Evolutionary conservation across 1,140 invertebrate species (phyloP).

Genomic region (Zaprionus capensis): DNA sequence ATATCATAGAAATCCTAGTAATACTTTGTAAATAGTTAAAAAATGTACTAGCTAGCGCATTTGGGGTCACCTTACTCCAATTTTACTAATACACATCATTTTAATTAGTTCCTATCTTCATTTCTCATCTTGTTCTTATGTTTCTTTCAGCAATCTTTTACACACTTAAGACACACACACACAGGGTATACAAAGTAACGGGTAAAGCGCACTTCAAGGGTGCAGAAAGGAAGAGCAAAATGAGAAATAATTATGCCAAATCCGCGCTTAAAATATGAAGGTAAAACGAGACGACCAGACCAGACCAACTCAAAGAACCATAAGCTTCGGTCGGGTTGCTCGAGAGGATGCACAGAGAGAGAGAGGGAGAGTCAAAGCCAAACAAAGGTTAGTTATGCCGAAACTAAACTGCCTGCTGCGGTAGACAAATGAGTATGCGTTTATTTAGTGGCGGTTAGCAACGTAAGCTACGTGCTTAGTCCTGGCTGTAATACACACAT

Average conservation of each 20-base stretch:
- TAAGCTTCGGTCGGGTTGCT: conserved; percentile 20
- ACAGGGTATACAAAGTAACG: conserved; percentile 37
- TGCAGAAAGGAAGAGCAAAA: conserved; percentile 62
- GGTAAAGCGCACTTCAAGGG: conserved; percentile 62
- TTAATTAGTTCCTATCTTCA: neutral
- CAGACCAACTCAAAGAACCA: conserved; percentile 43
- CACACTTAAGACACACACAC: neutral
- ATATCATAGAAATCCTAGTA: neutral
- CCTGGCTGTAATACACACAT: conserved; percentile 6
- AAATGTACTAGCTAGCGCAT: neutral
- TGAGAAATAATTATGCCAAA: conserved; percentile 80
- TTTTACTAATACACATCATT: neutral
- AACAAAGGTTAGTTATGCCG: conserved; percentile 36
- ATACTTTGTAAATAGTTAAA: neutral
- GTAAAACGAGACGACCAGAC: conserved; percentile 52
- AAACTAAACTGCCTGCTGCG: conserved; percentile 37
- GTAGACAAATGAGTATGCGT: conserved; percentile 39
- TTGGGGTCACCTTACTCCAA: neutral
- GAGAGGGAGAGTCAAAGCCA: neutral
- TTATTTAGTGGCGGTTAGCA: conserved; percentile 48
- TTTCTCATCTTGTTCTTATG: neutral
- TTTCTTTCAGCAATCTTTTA: neutral
- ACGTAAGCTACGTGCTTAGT: conserved; percentile 38
- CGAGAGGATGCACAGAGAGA: neutral
- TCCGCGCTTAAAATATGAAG: conserved; percentile 73